Percentiles rank a stretch among this genome's conserved stretches.
These are phyloP conservation scores for Ephialtes manifestator DNA, from an alignment of 2,888 invertebrate species.

Conservation along the genomic window DNA sequence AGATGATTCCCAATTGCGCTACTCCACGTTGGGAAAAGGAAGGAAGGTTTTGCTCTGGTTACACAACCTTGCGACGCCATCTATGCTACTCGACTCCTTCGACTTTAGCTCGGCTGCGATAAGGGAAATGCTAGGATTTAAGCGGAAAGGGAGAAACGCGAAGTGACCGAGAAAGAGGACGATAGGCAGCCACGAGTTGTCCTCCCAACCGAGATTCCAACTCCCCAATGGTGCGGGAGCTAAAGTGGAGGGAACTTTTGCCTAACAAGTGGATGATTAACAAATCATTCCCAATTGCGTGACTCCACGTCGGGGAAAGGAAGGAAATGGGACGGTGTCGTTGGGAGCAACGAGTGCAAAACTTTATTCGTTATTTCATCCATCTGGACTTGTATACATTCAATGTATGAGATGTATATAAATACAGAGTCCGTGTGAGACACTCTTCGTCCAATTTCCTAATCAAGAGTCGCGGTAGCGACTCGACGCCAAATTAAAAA, in stretches of 20 bases:
- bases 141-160: neutral
- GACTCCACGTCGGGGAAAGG: slow-evolving; percentile 39
- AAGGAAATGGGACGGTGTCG: slow-evolving; percentile 12
- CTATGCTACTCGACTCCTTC: too few species aligned
- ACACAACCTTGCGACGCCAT: neutral
- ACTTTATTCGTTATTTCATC: slow-evolving; percentile 65
- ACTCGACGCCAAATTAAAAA: too few species aligned
- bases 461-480: too few species aligned
- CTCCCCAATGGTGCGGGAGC: slow-evolving; percentile 65
- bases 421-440: slow-evolving; percentile 3
- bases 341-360: slow-evolving; percentile 31
- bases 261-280: slow-evolving; percentile 85
- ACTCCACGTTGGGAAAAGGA: slow-evolving; percentile 38
- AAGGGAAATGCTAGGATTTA: neutral
- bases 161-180: neutral
- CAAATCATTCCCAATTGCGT: slow-evolving; percentile 82
- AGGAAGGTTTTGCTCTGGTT: slow-evolving; percentile 7
- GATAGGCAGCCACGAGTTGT: slow-evolving; percentile 16
- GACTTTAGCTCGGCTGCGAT: neutral
- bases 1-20: slow-evolving; percentile 81
- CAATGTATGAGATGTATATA: slow-evolving; percentile 8
- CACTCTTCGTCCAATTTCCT: too few species aligned
- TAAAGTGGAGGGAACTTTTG: slow-evolving; percentile 79
- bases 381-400: slow-evolving; percentile 42
- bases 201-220: slow-evolving; percentile 39